Percentiles rank a stretch among this genome's conserved stretches.
phyloP scores from a whole-genome alignment of 2,797 vertebrate genomes.

The Brachymystax lenok region DNA sequence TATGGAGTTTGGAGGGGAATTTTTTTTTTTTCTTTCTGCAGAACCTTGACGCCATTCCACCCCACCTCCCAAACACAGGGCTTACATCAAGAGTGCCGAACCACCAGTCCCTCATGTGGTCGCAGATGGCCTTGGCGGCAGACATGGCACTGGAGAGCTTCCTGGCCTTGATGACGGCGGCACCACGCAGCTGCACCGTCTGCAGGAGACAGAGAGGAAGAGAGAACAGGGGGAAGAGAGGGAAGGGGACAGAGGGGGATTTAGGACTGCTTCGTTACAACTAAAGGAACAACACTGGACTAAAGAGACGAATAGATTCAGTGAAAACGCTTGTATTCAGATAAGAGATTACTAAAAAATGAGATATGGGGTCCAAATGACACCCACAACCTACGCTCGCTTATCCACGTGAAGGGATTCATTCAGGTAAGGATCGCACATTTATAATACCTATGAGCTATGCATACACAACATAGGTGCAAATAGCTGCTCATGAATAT shows the following conservation, averaged over 20 bases:
- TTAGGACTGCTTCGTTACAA: neutral
- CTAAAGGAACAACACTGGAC: too few species aligned
- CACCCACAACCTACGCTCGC: too few species aligned
- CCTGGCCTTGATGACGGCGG: constrained; percentile 92
- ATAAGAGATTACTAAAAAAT: neutral
- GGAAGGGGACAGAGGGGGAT: neutral
- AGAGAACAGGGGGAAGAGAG: neutral
- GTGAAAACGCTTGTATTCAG: too few species aligned
- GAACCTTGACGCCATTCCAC: neutral
- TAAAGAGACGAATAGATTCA: too few species aligned
- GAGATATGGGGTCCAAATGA: neutral
- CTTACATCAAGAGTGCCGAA: constrained; percentile 90
- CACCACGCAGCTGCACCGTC: constrained; percentile 93
- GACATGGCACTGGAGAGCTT: constrained; percentile 98
- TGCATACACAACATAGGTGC: too few species aligned
- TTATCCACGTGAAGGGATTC: too few species aligned
- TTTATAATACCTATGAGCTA: too few species aligned
- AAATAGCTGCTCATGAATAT: too few species aligned
- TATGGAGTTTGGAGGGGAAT: neutral
- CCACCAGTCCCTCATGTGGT: constrained; percentile 95
- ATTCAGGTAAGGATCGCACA: too few species aligned
- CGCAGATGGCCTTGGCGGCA: constrained; percentile 95
- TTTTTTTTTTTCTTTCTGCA: neutral
- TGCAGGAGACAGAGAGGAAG: constrained; percentile 49
- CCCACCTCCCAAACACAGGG: neutral